Base-by-base conservation (phyloP, 2,888 invertebrate genomes). In the Scotopteryx bipunctaria region DNA sequence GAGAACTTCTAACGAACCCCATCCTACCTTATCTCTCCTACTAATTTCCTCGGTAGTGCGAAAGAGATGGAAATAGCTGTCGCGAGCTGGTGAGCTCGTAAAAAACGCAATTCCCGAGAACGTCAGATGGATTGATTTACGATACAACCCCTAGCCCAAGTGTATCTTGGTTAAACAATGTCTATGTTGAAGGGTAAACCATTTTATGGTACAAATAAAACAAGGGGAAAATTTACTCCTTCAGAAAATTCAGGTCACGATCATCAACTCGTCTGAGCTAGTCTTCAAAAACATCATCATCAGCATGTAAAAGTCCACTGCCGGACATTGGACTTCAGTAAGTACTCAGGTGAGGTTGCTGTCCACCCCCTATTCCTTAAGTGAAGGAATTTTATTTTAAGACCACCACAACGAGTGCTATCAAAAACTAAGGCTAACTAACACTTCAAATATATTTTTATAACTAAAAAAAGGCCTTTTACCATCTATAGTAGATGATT, bases 81-180 rank as follows among this genome's bases (percentile, higher is more conserved):
- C 54, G 27, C 29, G 31, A 35, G 31, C 48, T 49, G 36, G 43
- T 15, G 27, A 21, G 19, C 48, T 69, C 71, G 71, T 73, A 73
- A 81, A 83, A 82, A 83, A 80, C 64, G 73, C 74, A 79, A 78
- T 80, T 76, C 73, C 73, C 66, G 62, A 32, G 64, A 59, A 65
- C 69, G 83, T 81, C 83, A 71, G 62, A 71, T 69, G 67, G 82
- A 83, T 81, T 83, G 83, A 83, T 83, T 83, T 83, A 83, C 78
- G 77, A 69, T 75, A 77, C 75, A 66, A 64, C 57, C 68, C 65
- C 70, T 64, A 69, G 21, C 45, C 23, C 23, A 17, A 41, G 40
- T 47, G 19, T 46, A 46, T 33, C 47, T 47, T 35, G 47, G 40
- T 41, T 41, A 41, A 17, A 32, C 32, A 47, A 33, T 25, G 40